Conservation (phyloP, 2,113 vertebrate species). For the Xenus cinereus region DNA sequence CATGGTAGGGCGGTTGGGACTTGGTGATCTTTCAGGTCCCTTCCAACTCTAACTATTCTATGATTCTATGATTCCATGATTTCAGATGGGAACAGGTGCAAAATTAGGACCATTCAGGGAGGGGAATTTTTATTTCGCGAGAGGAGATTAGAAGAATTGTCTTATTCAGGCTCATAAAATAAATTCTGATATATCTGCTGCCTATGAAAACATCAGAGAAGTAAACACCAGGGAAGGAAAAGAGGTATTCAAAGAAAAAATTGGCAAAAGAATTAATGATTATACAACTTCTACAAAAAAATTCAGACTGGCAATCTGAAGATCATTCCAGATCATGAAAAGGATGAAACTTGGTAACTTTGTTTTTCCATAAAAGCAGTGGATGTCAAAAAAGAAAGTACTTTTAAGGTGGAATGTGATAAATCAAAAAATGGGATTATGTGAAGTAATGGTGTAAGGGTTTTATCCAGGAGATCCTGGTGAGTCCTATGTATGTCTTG, state of each 20-base stretch:
- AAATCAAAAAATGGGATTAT: not conserved
- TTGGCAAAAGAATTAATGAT: not conserved
- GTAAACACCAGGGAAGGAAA: not conserved
- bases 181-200: not conserved
- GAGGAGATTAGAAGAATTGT: not conserved
- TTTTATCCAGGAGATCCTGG: not conserved
- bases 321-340: not conserved
- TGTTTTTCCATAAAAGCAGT: not conserved
- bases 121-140: not conserved
- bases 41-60: no score
- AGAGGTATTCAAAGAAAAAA: not conserved
- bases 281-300: not conserved
- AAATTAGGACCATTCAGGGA: not conserved
- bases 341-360: not conserved
- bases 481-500: not conserved
- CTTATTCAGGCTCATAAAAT: not conserved
- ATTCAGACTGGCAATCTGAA: not conserved
- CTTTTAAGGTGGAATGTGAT: not conserved
- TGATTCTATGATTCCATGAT: not conserved
- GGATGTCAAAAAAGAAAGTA: not conserved
- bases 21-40: no score
- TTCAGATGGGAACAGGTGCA: not conserved
- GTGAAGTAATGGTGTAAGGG: not conserved
- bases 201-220: not conserved
- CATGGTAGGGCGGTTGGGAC: no score